Conservation (phyloP, 2,113 vertebrate species). For the Sinocyclocheilus anshuiensis region DNA sequence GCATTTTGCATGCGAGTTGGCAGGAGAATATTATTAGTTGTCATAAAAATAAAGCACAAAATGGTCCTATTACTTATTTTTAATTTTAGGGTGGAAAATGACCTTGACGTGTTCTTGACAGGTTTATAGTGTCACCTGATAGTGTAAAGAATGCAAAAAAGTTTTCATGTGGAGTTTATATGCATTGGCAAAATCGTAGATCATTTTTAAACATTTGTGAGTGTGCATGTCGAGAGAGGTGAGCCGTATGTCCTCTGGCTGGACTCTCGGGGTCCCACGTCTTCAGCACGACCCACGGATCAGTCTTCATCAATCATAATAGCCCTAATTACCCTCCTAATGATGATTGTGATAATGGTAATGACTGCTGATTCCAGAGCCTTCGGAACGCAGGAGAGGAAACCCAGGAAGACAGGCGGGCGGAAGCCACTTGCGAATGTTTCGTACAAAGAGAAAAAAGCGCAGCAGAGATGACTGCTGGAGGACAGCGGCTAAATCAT, state of each 20-base stretch:
- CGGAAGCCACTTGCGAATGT: not conserved
- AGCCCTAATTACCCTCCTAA: constrained; percentile 52
- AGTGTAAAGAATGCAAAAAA: not conserved
- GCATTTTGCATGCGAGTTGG: not conserved
- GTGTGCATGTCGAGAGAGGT: not conserved
- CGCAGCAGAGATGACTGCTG: constrained; percentile 33
- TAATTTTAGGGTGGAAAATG: not conserved
- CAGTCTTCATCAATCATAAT: constrained; percentile 48
- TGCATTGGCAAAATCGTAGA: not conserved
- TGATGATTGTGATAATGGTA: constrained; percentile 55
- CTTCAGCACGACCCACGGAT: constrained; percentile 25
- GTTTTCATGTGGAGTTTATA: not conserved
- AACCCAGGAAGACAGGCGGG: not conserved
- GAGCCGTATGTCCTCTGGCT: constrained; percentile 34
- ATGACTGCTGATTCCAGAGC: constrained; percentile 41
- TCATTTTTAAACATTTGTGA: not conserved
- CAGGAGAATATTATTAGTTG: not conserved
- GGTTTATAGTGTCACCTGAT: not conserved
- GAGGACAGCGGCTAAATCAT: constrained; percentile 36
- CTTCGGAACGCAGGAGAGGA: constrained; percentile 2
- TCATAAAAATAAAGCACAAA: not conserved
- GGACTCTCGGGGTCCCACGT: constrained; percentile 9
- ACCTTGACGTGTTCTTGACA: not conserved
- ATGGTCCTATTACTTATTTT: not conserved
- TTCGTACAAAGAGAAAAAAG: constrained; percentile 12